Conservation (phyloP, 1,140 invertebrate species). For the Drosophila kikkawai region DNA sequence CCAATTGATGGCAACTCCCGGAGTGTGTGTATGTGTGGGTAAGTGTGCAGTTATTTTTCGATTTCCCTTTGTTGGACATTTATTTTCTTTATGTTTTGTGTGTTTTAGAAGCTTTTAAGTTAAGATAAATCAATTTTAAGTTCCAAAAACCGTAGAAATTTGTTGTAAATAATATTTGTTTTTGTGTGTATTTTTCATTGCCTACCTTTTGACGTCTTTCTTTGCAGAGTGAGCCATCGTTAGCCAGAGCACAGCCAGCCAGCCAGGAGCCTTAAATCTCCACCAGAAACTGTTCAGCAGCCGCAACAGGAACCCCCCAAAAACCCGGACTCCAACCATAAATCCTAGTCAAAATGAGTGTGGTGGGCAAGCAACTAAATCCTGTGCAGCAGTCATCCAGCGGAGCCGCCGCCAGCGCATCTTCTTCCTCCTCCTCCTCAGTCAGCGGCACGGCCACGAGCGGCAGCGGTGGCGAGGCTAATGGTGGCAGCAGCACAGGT, state of each 20-base stretch:
- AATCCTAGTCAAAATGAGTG: constrained; percentile 56
- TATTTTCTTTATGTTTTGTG: not conserved
- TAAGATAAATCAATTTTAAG: not conserved
- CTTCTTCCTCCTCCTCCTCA: constrained; percentile 22
- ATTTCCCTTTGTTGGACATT: not conserved
- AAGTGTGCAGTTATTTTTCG: constrained; percentile 5
- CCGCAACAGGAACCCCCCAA: constrained; percentile 8
- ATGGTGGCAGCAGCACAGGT: constrained; percentile 8
- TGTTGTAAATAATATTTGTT: not conserved
- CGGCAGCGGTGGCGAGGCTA: constrained; percentile 12
- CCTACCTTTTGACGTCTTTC: not conserved
- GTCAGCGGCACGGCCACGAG: constrained; percentile 3
- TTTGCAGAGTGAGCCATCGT: constrained; percentile 22
- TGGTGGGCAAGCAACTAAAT: constrained; percentile 76
- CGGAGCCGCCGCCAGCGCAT: constrained; percentile 11
- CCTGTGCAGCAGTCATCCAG: constrained; percentile 61
- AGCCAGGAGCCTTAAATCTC: constrained; percentile 33
- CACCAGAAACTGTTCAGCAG: constrained; percentile 30
- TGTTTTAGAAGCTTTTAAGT: not conserved
- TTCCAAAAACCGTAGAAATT: not conserved
- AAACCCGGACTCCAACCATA: not conserved
- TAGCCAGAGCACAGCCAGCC: constrained; percentile 19
- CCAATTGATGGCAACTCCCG: constrained; percentile 30
- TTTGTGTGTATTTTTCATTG: not conserved
- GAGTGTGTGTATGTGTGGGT: constrained; percentile 30